These are phyloP conservation scores for Atta texana DNA, from an alignment of 1,140 invertebrate species.

Conservation along the genomic window DNA sequence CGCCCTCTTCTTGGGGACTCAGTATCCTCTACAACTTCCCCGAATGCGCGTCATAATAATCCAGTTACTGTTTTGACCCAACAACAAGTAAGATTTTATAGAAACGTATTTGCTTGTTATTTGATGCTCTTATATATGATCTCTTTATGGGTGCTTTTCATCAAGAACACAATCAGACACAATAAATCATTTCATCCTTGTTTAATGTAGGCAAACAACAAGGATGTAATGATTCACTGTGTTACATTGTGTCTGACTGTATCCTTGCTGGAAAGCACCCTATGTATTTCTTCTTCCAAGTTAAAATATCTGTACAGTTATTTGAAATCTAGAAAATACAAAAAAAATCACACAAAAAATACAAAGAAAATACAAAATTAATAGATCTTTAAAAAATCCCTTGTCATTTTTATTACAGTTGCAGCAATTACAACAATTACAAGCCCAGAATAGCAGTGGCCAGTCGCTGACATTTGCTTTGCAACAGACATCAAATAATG, in stretches of 20 bases:
- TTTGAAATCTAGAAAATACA: not conserved
- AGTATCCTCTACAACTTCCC: constrained; percentile 87
- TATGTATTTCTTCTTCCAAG: not conserved
- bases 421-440: constrained; percentile 87
- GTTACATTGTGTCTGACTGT: too few species aligned
- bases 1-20: constrained; percentile 87
- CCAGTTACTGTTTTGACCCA: constrained; percentile 86
- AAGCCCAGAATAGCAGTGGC: constrained; percentile 85
- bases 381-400: not conserved
- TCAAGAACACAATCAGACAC: too few species aligned
- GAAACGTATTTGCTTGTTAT: constrained; percentile 15
- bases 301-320: not conserved
- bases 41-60: constrained; percentile 84
- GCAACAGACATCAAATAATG: constrained; percentile 84
- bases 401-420: constrained; percentile 78
- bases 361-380: not conserved
- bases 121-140: not conserved
- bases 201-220: too few species aligned
- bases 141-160: not conserved
- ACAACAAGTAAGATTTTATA: constrained; percentile 84
- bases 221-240: too few species aligned
- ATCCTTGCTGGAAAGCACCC: too few species aligned
- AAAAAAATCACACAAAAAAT: not conserved
- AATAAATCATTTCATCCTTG: too few species aligned
- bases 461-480: constrained; percentile 86